Evolutionary conservation across 2,888 invertebrate genomes (phyloP).

Genomic region (Notodonta dromedarius): DNA sequence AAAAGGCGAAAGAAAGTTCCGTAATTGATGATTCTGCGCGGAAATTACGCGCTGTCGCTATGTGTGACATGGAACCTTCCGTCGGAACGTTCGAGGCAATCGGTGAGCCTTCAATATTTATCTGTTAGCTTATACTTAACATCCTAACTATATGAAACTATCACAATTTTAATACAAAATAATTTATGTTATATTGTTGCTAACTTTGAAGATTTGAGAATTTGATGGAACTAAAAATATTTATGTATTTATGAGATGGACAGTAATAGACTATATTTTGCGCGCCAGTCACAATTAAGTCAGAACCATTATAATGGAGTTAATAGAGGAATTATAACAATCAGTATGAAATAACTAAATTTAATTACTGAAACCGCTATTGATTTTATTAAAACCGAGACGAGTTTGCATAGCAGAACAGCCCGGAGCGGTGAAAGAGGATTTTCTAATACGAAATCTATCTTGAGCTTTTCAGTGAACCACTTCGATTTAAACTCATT

Average conservation of each 20-base stretch:
- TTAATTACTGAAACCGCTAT: neutral
- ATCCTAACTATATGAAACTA: too few species aligned
- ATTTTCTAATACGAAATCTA: slow-evolving; percentile 46
- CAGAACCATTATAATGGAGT: too few species aligned
- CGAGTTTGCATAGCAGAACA: slow-evolving; percentile 37
- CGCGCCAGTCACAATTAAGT: too few species aligned
- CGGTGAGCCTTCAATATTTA: too few species aligned
- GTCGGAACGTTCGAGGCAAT: neutral
- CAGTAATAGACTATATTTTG: neutral
- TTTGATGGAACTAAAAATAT: too few species aligned
- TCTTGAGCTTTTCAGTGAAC: slow-evolving; percentile 50
- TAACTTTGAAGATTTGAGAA: too few species aligned
- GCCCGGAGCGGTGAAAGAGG: slow-evolving; percentile 42
- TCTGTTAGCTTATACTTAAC: too few species aligned
- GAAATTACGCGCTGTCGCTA: slow-evolving; percentile 1
- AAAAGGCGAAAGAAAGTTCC: too few species aligned
- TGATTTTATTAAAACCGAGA: neutral
- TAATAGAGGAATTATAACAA: neutral
- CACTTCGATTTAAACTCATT: slow-evolving; percentile 56
- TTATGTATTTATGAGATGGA: too few species aligned
- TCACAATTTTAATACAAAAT: too few species aligned
- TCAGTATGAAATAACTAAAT: neutral
- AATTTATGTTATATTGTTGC: too few species aligned
- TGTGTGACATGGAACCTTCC: neutral
- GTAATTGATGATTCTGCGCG: neutral